Conservation (phyloP, 2,888 invertebrate species). For the Spicauda simplicius region DNA sequence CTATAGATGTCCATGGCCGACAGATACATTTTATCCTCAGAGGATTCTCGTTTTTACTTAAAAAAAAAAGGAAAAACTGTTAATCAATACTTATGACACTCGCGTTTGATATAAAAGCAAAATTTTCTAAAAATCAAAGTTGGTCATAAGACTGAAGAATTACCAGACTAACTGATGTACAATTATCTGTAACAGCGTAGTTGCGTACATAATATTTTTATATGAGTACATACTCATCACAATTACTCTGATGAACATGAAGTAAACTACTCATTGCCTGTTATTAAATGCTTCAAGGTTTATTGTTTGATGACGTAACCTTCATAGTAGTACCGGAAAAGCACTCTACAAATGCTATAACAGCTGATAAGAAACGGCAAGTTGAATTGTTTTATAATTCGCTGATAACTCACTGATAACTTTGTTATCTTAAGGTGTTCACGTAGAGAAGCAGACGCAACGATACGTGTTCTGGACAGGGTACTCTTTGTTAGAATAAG, state of each 20-base stretch:
- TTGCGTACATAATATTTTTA: neutral
- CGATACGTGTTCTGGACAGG: neutral
- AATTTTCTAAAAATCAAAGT: too few species aligned
- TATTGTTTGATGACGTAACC: conserved; percentile 19
- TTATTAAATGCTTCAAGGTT: conserved; percentile 10
- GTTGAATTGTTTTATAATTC: conserved; percentile 41
- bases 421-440: conserved; percentile 31
- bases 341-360: conserved; percentile 14
- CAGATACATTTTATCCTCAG: too few species aligned
- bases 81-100: too few species aligned
- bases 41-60: too few species aligned
- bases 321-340: conserved; percentile 16
- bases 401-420: conserved; percentile 38
- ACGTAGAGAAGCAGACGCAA: conserved; percentile 13
- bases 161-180: too few species aligned
- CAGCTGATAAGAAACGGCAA: conserved; percentile 30
- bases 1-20: too few species aligned
- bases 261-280: neutral
- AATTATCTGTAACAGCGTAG: neutral
- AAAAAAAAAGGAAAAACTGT: too few species aligned
- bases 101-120: too few species aligned
- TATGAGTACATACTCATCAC: neutral
- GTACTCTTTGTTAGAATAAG: conserved; percentile 12
- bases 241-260: neutral
- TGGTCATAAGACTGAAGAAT: too few species aligned